Percentiles rank a stretch among this genome's conserved stretches.
phyloP scores from a whole-genome alignment of 1,140 invertebrate species.

The Hycleus cichorii region DNA sequence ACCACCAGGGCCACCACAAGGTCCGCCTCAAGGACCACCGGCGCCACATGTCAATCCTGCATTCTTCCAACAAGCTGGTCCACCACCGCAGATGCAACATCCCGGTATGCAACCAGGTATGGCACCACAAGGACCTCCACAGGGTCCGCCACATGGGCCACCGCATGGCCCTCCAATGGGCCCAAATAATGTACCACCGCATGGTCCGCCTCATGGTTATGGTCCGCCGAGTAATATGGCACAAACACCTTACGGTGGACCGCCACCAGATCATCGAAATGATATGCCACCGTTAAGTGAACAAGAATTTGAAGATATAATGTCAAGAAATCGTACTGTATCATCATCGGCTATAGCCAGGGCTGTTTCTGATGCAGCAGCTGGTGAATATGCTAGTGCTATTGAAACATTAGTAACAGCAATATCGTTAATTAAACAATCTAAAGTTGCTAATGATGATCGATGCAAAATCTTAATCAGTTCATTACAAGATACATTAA shows the following conservation, averaged over 20 bases:
- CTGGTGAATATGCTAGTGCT: conserved; percentile 93
- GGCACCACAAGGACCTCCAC: conserved; percentile 51
- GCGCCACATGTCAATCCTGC: conserved; percentile 94
- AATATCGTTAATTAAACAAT: conserved; percentile 97
- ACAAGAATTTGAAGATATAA: conserved; percentile 97
- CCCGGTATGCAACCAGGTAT: conserved; percentile 36
- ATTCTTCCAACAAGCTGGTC: conserved; percentile 74
- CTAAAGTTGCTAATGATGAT: conserved; percentile 95
- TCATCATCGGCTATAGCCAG: conserved; percentile 94
- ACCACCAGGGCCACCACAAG: conserved; percentile 54
- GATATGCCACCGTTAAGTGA: conserved; percentile 72
- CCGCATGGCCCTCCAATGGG: conserved; percentile 51
- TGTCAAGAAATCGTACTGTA: conserved; percentile 93
- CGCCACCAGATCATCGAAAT: conserved; percentile 44
- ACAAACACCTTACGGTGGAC: conserved; percentile 35
- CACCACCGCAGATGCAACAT: conserved; percentile 54
- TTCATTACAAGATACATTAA: conserved; percentile 92
- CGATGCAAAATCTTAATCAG: conserved; percentile 97
- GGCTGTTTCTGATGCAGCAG: conserved; percentile 94
- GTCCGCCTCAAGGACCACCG: conserved; percentile 60
- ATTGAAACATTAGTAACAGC: conserved; percentile 98
- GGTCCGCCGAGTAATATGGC: conserved; percentile 44
- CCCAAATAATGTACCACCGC: conserved; percentile 47
- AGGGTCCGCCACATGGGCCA: conserved; percentile 52
- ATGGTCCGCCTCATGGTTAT: conserved; percentile 54